Conservation (phyloP, 2,888 invertebrate genomes). For the Philaethria dido region DNA sequence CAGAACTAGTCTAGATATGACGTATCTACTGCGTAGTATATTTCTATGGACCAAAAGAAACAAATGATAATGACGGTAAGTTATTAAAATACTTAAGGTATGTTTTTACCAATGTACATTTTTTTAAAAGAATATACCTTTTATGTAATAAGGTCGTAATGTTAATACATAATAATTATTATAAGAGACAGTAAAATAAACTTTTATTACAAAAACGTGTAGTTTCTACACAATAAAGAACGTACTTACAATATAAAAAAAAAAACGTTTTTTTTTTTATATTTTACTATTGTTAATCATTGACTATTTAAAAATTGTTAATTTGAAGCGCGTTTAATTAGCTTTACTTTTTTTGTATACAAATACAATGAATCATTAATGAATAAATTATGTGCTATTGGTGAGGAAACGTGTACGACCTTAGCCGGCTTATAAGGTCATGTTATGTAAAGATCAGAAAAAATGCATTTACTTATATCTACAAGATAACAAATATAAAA, state of each 20-base stretch:
- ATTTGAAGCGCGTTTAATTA: background rate
- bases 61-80: no score
- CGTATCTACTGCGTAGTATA: no score
- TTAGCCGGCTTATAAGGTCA: constrained; percentile 10
- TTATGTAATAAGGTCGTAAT: no score
- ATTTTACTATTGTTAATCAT: background rate
- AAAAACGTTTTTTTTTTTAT: no score
- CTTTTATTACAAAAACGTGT: constrained; percentile 5
- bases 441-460: constrained; percentile 17
- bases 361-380: background rate
- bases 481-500: no score
- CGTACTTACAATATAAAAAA: background rate
- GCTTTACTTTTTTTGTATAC: constrained; percentile 3
- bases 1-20: no score
- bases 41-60: no score
- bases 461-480: constrained; percentile 13
- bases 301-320: background rate
- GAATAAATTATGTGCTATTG: background rate
- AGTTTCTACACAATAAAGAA: background rate
- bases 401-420: constrained; percentile 16
- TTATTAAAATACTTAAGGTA: no score
- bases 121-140: background rate
- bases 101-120: no score
- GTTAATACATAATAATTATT: background rate
- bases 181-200: background rate